Percentiles rank a stretch among this genome's conserved stretches.
phyloP scores from a whole-genome alignment of 2,113 vertebrate genomes.

The Ceyx melanurus region DNA sequence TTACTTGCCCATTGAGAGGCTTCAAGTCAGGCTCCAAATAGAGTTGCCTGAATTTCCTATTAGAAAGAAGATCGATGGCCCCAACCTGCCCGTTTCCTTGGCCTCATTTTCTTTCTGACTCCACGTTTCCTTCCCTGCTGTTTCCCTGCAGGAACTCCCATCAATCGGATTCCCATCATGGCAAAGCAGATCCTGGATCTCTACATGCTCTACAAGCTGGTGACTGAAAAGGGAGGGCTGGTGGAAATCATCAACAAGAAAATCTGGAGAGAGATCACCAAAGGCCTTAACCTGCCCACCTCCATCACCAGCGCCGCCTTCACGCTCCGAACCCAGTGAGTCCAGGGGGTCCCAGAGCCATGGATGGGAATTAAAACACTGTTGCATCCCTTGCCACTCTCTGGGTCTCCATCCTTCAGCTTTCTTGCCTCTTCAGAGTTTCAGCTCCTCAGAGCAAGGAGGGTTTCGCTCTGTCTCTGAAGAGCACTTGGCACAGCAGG shows the following conservation, averaged over 20 bases:
- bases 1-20: background rate
- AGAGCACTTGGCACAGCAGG: background rate
- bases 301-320: constrained; percentile 98
- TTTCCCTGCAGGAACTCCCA: constrained; percentile 86
- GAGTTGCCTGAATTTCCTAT: background rate
- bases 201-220: constrained; percentile 94
- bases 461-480: background rate
- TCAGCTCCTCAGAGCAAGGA: background rate
- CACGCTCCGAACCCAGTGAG: constrained; percentile 95
- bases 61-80: background rate
- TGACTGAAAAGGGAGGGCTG: constrained; percentile 95
- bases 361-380: accelerated
- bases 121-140: background rate
- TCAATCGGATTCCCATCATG: constrained; percentile 98
- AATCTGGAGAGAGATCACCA: constrained; percentile 98
- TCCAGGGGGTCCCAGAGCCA: background rate
- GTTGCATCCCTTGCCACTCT: accelerated
- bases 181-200: constrained; percentile 97
- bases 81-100: background rate
- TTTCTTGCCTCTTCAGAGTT: background rate
- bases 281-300: constrained; percentile 94
- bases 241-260: constrained; percentile 99
- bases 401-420: background rate
- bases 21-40: background rate
- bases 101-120: background rate